Percentiles rank a stretch among this genome's conserved stretches.
These are phyloP conservation scores for Rhodeus uyekii DNA, from an alignment of 2,797 vertebrate species.

Conservation along the genomic window DNA sequence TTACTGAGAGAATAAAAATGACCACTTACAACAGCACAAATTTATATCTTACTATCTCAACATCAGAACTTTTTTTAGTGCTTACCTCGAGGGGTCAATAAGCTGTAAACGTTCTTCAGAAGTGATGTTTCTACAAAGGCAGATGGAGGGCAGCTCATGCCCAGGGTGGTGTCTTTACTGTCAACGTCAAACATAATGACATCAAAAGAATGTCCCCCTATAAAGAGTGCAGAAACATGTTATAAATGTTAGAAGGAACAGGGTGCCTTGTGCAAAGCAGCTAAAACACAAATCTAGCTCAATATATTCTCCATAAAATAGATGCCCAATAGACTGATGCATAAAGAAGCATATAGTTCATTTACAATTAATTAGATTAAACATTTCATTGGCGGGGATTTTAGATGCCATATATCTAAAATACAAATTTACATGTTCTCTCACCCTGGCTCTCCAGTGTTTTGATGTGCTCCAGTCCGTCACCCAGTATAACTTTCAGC, in stretches of 20 bases:
- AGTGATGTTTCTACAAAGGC: conserved; percentile 87
- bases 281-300: not conserved
- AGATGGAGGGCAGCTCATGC: conserved; percentile 94
- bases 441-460: conserved; percentile 70
- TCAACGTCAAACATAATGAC: conserved; percentile 94
- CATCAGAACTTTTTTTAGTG: not conserved
- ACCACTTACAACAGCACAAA: not conserved
- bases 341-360: not conserved
- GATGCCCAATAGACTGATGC: not conserved
- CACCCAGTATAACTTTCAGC: conserved; percentile 77
- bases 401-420: too few species aligned
- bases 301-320: not conserved
- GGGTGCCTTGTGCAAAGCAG: not conserved
- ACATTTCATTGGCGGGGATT: too few species aligned
- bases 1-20: not conserved
- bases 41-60: not conserved
- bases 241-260: not conserved
- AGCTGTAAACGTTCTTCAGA: conserved; percentile 82
- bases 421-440: not conserved
- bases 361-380: not conserved
- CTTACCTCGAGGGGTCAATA: conserved; percentile 85
- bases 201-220: conserved; percentile 80
- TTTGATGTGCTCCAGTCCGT: conserved; percentile 65
- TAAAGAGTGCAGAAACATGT: not conserved
- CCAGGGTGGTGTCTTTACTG: conserved; percentile 88